A percentile compares a stretch with the other conserved stretches of the same genome.
These are phyloP conservation scores for Naja naja DNA, from an alignment of 2,113 vertebrate species.

Conservation along the genomic window DNA sequence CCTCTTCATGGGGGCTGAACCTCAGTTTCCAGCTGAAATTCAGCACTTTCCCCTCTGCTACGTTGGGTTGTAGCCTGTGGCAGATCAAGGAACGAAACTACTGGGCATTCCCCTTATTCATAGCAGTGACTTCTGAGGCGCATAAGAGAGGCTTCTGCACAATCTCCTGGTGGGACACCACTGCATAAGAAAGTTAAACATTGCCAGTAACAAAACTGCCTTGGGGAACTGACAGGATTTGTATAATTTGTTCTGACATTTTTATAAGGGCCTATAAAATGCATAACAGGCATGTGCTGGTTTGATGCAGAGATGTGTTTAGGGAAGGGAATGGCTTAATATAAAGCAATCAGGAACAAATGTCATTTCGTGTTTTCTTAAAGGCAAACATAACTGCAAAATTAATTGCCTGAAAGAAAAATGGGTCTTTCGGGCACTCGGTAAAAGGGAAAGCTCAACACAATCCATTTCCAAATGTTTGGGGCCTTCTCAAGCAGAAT, in stretches of 20 bases:
- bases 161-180: not conserved
- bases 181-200: conserved; percentile 23
- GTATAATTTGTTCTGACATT: conserved; percentile 57
- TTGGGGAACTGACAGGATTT: conserved; percentile 33
- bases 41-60: not conserved
- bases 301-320: conserved; percentile 49
- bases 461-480: not conserved
- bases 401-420: conserved; percentile 47
- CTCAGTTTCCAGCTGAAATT: not conserved
- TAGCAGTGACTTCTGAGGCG: not conserved
- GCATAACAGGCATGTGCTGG: conserved; percentile 48
- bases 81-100: not conserved
- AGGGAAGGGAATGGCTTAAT: conserved; percentile 44
- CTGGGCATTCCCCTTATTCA: not conserved
- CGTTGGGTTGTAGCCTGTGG: not conserved
- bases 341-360: conserved; percentile 32
- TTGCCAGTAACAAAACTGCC: conserved; percentile 45
- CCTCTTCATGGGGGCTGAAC: not conserved
- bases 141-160: not conserved
- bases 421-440: not conserved
- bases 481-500: not conserved
- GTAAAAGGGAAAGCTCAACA: not conserved
- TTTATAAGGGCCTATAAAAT: conserved; percentile 59
- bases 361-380: conserved; percentile 33
- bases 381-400: conserved; percentile 40